phyloP scores from a whole-genome alignment of 2,888 invertebrate genomes.

The Anoplius nigerrimus region DNA sequence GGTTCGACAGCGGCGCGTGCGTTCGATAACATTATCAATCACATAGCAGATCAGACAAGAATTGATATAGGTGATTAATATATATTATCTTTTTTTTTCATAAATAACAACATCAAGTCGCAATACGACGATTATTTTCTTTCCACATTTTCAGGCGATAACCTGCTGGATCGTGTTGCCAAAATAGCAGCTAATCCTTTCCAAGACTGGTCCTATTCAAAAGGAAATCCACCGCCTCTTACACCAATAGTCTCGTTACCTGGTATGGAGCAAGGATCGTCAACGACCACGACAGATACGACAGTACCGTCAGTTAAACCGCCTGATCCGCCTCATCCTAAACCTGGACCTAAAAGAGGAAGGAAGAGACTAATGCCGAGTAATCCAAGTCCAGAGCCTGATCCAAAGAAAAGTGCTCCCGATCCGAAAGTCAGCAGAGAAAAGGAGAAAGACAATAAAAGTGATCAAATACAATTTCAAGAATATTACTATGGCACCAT shows the following conservation, averaged over 20 bases:
- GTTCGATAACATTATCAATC: constrained; percentile 87
- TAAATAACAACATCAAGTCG: not conserved
- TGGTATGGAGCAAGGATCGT: constrained; percentile 34
- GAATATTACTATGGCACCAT: constrained; percentile 70
- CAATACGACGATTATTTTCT: not conserved
- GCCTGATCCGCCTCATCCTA: constrained; percentile 4
- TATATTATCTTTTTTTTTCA: constrained; percentile 13
- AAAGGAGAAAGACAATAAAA: constrained; percentile 50
- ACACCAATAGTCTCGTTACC: constrained; percentile 55
- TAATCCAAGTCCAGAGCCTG: constrained; percentile 73
- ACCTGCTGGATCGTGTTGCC: constrained; percentile 73
- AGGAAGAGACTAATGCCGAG: constrained; percentile 70
- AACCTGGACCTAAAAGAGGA: constrained; percentile 65
- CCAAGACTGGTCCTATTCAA: constrained; percentile 78
- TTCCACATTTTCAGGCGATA: constrained; percentile 63
- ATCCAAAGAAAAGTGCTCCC: constrained; percentile 50
- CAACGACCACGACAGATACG: constrained; percentile 31
- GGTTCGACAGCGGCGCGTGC: constrained; percentile 86
- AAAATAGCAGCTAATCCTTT: constrained; percentile 81
- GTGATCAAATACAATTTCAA: constrained; percentile 62
- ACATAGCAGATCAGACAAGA: constrained; percentile 87
- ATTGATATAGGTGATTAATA: constrained; percentile 77
- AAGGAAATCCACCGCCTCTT: constrained; percentile 48
- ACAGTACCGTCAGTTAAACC: constrained; percentile 36
- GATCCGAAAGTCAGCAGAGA: constrained; percentile 52